Base-by-base conservation (phyloP, 64 coral and sea anemone species). In the Pocillopora damicornis region DNA sequence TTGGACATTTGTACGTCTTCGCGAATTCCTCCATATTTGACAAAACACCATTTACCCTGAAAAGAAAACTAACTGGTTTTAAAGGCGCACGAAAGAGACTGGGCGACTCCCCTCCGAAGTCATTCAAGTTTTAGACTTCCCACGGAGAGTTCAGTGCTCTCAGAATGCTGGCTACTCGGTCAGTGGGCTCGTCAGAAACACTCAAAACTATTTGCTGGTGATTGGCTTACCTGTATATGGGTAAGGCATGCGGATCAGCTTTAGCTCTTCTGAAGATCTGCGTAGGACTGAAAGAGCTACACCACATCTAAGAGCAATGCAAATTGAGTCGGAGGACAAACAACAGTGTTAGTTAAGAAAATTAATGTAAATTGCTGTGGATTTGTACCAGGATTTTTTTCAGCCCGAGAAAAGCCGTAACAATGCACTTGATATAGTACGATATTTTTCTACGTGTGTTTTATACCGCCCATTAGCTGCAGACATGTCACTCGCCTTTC, bases 11-110 rank as follows among this genome's bases (percentile, higher is more conserved):
- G 60, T 68, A 90, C 11, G 79, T 80, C 36, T 85, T 85, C 15
- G 89, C 73, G 65, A 90, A 90, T 26, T 81, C 89, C 34, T 90
- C 80, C 38, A 74, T 90, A 42, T 90, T 90, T 59, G 81, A 75
- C 15, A 90, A 82, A 11, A 90, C 89, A 38, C 89, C 89, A 25
- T 76, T 75, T 81, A 90, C 89, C 72, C 89, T 90, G 79, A 75
- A 76, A 35, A 35, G 37, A 22, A 63, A 76, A 6, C 16, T 1
- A 11, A 10, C 22, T 4, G 25, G n/a, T n/a, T 71, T 4, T 25
- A 4, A 71, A 23, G 67, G 4, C 25, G 23, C n/a, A 17, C 13
- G n/a, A 71, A 30, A 5, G 25, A 20, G 22, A 26, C 13, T 2
- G 11, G 12, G 16, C 16, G 1, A 9, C 11, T 63, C 16, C 16